Evolutionary conservation across 1,140 invertebrate genomes (phyloP).

Genomic region (Drosophila sp.): DNA sequence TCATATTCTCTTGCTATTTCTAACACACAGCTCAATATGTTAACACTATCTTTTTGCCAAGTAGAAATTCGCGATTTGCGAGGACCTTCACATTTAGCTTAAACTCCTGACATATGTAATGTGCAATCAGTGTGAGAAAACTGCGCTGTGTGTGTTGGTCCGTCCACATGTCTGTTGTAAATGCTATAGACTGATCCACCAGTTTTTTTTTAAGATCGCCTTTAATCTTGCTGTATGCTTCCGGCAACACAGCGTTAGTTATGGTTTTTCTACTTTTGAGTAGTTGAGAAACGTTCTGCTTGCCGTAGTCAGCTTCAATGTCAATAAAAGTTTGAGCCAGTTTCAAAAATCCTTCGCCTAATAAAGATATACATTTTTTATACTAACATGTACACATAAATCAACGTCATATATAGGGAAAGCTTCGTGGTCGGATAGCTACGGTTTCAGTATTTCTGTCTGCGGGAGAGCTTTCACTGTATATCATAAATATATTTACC

Average conservation of each 20-base stretch:
- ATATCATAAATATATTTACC: background rate
- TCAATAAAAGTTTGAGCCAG: too few species aligned
- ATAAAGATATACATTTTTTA: too few species aligned
- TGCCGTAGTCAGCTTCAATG: too few species aligned
- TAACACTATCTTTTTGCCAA: too few species aligned
- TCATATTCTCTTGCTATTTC: too few species aligned
- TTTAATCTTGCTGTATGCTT: constrained; percentile 12
- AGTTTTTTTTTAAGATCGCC: constrained; percentile 3
- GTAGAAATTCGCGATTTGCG: background rate
- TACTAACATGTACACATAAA: too few species aligned
- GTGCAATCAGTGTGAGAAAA: constrained; percentile 10
- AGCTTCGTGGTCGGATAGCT: too few species aligned
- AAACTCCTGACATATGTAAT: constrained; percentile 8
- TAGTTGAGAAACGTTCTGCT: background rate
- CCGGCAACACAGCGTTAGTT: background rate
- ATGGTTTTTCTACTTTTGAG: constrained; percentile 1
- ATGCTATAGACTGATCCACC: constrained; percentile 11
- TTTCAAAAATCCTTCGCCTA: too few species aligned
- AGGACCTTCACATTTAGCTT: constrained; percentile 18
- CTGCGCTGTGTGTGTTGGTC: constrained; percentile 1
- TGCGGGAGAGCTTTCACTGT: too few species aligned
- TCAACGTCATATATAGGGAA: background rate
- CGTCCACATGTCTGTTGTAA: constrained; percentile 15
- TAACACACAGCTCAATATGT: too few species aligned
- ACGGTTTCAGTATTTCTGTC: too few species aligned